Percentiles rank a stretch among this genome's conserved stretches.
These are phyloP conservation scores for Patella depressa DNA, from an alignment of 2,888 invertebrate genomes.

Conservation along the genomic window DNA sequence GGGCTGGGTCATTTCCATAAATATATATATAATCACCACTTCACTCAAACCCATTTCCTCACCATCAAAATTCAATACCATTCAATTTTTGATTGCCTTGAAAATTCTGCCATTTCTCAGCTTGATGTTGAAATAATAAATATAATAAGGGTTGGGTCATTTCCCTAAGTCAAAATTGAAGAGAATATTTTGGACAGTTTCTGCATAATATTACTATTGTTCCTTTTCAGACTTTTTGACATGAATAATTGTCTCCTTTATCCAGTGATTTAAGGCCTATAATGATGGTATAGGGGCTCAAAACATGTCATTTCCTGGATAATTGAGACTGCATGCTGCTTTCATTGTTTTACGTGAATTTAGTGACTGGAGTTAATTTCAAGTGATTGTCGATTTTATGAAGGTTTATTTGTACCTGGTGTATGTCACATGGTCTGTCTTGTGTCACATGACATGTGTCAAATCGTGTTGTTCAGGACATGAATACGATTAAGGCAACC, in stretches of 20 bases:
- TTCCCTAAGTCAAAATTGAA: too few relatives aligned
- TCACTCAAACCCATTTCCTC: too few relatives aligned
- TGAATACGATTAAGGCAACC: too few relatives aligned
- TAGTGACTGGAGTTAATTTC: background rate
- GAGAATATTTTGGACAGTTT: background rate
- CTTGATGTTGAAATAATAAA: too few relatives aligned
- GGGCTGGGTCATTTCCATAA: too few relatives aligned
- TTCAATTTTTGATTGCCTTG: too few relatives aligned
- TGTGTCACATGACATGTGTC: conserved; percentile 6
- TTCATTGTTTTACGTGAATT: background rate
- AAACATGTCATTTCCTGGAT: background rate
- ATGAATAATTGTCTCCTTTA: background rate
- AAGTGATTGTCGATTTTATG: background rate
- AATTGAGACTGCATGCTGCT: conserved; percentile 9
- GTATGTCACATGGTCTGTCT: background rate
- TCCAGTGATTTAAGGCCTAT: background rate
- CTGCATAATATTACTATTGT: background rate
- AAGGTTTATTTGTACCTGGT: conserved; percentile 1
- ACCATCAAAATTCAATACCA: too few relatives aligned
- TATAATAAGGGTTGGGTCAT: too few relatives aligned
- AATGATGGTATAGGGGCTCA: conserved; percentile 2
- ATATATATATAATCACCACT: too few relatives aligned
- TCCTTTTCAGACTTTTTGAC: background rate
- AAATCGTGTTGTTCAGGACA: background rate
- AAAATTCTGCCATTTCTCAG: too few relatives aligned